A percentile compares a stretch with the other conserved stretches of the same genome.
These are phyloP conservation scores for Ophiodon elongatus DNA, from an alignment of 2,113 vertebrate genomes.

Conservation along the genomic window DNA sequence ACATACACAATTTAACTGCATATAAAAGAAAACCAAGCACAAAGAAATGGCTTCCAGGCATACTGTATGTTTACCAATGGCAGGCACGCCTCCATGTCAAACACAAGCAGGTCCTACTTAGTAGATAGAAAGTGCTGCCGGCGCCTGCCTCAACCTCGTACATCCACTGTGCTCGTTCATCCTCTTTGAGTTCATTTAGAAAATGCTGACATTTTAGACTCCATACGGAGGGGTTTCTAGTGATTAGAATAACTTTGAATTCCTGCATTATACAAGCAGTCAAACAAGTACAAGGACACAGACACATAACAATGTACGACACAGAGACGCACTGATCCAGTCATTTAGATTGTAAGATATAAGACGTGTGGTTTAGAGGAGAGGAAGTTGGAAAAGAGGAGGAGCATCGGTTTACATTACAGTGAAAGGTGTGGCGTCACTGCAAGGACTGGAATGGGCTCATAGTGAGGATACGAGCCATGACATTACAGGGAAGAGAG, in stretches of 20 bases:
- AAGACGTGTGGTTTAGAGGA: not conserved
- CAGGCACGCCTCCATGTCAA: slow-evolving; percentile 78
- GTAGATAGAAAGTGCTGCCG: slow-evolving; percentile 23
- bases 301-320: not conserved
- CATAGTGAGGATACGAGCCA: not conserved
- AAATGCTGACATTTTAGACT: not conserved
- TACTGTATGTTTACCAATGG: slow-evolving; percentile 70
- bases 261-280: not conserved
- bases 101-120: slow-evolving; percentile 58
- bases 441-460: not conserved
- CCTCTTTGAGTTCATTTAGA: not conserved
- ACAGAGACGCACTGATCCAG: not conserved
- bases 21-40: not conserved
- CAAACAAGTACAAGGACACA: not conserved
- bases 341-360: not conserved
- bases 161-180: not conserved
- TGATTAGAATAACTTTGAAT: not conserved
- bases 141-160: not conserved
- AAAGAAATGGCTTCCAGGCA: slow-evolving; percentile 40
- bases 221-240: not conserved
- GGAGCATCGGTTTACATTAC: not conserved
- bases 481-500: not conserved
- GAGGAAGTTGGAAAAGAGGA: not conserved
- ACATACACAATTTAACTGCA: slow-evolving; percentile 8
- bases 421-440: not conserved